Conservation (phyloP, 2,797 vertebrate species). For the Propithecus deckenii region DNA sequence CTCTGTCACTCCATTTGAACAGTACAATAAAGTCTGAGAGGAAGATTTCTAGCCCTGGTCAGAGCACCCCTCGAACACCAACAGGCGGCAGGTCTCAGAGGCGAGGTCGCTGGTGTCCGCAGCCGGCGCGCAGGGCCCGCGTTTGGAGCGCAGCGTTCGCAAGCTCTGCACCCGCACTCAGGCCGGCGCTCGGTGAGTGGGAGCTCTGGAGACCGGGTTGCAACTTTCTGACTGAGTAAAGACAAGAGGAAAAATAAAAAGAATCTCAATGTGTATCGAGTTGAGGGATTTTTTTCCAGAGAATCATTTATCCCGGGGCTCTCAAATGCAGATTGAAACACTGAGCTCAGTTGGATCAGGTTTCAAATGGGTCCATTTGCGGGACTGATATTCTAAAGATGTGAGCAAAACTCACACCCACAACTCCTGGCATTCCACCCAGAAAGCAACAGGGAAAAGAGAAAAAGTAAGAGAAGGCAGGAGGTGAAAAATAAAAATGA, state of each 20-base stretch:
- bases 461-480: background rate
- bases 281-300: background rate
- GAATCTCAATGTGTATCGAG: background rate
- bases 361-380: background rate
- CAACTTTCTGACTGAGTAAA: background rate
- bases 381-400: background rate
- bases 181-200: no score
- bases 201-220: background rate
- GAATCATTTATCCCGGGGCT: background rate
- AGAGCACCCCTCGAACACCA: background rate
- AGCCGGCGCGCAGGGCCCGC: no score
- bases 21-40: background rate
- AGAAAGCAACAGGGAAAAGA: background rate
- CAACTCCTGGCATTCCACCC: background rate
- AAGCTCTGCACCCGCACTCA: background rate
- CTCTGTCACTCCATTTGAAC: background rate
- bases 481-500: background rate
- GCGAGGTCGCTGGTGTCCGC: background rate
- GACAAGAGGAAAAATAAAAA: no score
- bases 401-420: background rate
- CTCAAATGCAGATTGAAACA: background rate
- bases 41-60: background rate
- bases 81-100: background rate
- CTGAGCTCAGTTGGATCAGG: background rate
- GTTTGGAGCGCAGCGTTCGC: rapidly evolving